Evolutionary conservation across 2,113 vertebrate genomes (phyloP), one percentile per base, ranked within the genome.

Genomic region (Scomber colias): DNA sequence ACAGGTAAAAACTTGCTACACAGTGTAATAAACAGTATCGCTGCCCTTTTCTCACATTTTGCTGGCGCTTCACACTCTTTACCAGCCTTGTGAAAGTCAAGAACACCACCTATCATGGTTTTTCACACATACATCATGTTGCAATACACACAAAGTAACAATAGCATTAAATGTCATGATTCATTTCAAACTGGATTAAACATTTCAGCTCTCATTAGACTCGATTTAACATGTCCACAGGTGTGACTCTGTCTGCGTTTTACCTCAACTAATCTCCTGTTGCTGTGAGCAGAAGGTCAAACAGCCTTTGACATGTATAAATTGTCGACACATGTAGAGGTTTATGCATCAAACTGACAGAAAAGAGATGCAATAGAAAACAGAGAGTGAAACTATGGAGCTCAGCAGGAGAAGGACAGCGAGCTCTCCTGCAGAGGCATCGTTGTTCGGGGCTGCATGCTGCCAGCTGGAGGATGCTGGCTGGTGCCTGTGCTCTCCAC

Each of bases 401-500:
- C 65, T 0, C 53, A 2, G 30, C 72, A 67, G 83, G 63, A 73
- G 64, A 1, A 6, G 54, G 24, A 67, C 44, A 31, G 75, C 73
- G 5, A 64, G 81, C 55, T 53, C 63, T 44, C 78, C 81, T 75
- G 83, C 78, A 51, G 86, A 62, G 83, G 63, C 62, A 19, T 44
- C 3, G 15, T 68, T 5, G 75, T 45, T 48, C 14, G 11, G 5
- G 64, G 68, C 79, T 45, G 71, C 67, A 49, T 46, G 69, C 76
- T 63, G 71, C 78, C 78, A 10, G 77, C 78, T 77, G 70, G 86
- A 68, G 5, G 71, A 71, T 69, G 67, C 63, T 65, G 79, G 31
- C 61, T 81, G 83, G 17, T 78, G 73, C 67, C 53, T 69, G 84
- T 68, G 5, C 24, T 71, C 75, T 60, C 86, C 75, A 44, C 71